A percentile compares a stretch with the other conserved stretches of the same genome.
phyloP scores from a whole-genome alignment of 1,140 invertebrate species.

The Euschistus heros region DNA sequence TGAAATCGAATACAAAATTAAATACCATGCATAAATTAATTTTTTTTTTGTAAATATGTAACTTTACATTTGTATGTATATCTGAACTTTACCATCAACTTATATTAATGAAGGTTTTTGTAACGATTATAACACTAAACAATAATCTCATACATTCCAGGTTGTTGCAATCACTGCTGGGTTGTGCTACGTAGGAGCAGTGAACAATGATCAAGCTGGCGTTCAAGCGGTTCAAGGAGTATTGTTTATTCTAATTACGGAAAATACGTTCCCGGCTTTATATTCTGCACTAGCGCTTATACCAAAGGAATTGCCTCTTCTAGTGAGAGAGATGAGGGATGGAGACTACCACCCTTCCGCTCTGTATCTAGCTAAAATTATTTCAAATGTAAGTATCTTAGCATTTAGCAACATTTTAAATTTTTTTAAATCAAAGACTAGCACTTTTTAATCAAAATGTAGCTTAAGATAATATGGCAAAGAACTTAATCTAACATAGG shows the following conservation, averaged over 20 bases:
- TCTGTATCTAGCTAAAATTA: conserved; percentile 64
- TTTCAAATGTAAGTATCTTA: conserved; percentile 46
- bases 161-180: conserved; percentile 62
- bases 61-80: too few species aligned
- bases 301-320: conserved; percentile 64
- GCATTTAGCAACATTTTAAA: background rate
- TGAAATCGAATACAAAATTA: too few species aligned
- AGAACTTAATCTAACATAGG: background rate
- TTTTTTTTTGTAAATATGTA: too few species aligned
- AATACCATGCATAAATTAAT: too few species aligned
- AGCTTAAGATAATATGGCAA: background rate
- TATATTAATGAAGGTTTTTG: too few species aligned
- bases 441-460: background rate
- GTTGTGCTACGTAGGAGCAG: conserved; percentile 60
- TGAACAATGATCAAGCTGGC: conserved; percentile 56
- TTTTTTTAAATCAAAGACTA: background rate
- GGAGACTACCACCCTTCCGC: conserved; percentile 60
- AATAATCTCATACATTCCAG: conserved; percentile 36
- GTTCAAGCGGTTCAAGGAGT: conserved; percentile 74
- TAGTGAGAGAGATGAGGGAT: conserved; percentile 62
- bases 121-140: too few species aligned
- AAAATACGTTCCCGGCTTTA: conserved; percentile 80
- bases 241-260: conserved; percentile 70
- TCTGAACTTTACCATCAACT: too few species aligned
- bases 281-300: conserved; percentile 69